Evolutionary conservation across 2,113 vertebrate genomes (phyloP).

Genomic region (Raja brachyura): DNA sequence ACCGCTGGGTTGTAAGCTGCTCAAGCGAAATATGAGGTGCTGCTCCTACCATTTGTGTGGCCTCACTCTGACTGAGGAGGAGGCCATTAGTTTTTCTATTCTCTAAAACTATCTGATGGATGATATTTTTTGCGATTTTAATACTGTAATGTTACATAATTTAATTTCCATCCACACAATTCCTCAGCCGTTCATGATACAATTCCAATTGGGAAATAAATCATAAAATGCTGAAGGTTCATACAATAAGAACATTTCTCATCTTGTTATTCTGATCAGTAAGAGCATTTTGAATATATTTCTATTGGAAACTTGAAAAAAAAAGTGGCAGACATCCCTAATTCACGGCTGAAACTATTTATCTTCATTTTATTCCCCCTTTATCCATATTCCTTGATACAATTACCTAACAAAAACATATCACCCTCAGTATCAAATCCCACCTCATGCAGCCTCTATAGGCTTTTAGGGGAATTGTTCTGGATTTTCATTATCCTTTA

Average conservation of each 20-base stretch:
- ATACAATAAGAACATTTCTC: neutral
- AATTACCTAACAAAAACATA: neutral
- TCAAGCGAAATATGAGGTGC: no score
- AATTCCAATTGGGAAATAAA: neutral
- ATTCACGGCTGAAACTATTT: neutral
- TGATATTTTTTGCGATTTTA: neutral
- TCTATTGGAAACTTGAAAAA: neutral
- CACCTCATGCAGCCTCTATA: neutral
- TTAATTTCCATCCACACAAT: neutral
- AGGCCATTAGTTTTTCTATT: neutral
- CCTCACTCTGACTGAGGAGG: no score
- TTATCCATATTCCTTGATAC: neutral
- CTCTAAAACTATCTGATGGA: neutral
- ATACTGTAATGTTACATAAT: neutral
- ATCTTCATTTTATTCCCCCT: neutral
- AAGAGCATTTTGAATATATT: neutral
- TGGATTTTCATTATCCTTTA: neutral
- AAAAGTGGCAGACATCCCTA: no score
- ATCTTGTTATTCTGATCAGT: neutral
- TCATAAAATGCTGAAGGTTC: neutral
- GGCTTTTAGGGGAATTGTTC: neutral
- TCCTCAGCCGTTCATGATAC: neutral
- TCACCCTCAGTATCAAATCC: neutral
- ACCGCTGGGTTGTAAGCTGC: no score
- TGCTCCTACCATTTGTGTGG: no score